Base-by-base conservation (phyloP, 1,140 invertebrate genomes). In the Pogonomyrmex barbatus region DNA sequence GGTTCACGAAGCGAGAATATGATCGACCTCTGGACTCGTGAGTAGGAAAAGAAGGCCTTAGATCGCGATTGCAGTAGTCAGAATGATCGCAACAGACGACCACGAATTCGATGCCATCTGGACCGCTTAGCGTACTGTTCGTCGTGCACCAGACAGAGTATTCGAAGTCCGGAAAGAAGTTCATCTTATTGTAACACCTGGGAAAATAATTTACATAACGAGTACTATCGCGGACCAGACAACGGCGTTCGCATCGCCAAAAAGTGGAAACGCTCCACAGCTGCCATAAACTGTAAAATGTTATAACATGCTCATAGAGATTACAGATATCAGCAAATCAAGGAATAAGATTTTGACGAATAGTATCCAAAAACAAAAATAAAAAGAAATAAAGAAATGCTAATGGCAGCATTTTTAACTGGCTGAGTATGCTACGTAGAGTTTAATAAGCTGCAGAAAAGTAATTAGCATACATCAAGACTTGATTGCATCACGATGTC, bases 51-150 rank as follows among this genome's bases (percentile, higher is more conserved):
- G 89, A 88, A 86, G 95, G 95, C 92, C 92, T 95, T 92, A 96
- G 91, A 92, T 96, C 93, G 91, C 91, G 93, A 94, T 96, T 96
- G 95, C 96, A 96, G 93, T 94, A 96, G 95, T 97, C 96, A 89
- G 93, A 92, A 90, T 95, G 91, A 84, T 95, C 92, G 94, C 96
- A 96, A 94, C 96, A 96, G 85, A 94, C 93, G 67, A 96, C 93
- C 88, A 93, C 92, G 89, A 93, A 94, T 87, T 93, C 91, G 76
- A 89, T 85, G 75, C 91, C 94, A 52, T 91, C 93, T 89, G 91
- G 92, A 90, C 92, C 91, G 89, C 90, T 91, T 54, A 93, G 91
- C 47, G 92, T 93, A 85, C 77, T 91, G 91, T 93, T 93, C 58
- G 84, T 89, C 88, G 81, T 93, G 93, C 95, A 96, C 94, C 94